phyloP scores from a whole-genome alignment of 1,140 invertebrate genomes.

The Drosophila biarmipes region DNA sequence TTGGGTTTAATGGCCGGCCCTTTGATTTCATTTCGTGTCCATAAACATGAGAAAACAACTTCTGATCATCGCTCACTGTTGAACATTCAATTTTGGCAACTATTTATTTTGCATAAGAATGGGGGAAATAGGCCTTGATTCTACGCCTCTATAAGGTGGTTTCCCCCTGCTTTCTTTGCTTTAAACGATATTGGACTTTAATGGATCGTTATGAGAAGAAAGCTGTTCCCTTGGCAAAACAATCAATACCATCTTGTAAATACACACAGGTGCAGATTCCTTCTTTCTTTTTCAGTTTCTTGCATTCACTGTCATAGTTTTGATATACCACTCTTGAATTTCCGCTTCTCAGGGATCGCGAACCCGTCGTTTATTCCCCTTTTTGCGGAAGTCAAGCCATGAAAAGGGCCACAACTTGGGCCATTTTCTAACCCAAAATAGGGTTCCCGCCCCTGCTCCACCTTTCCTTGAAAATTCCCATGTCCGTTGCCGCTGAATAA shows the following conservation, averaged over 20 bases:
- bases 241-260: neutral
- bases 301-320: neutral
- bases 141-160: neutral
- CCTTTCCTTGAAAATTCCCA: conserved; percentile 17
- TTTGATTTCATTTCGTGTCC: neutral
- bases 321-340: conserved; percentile 2
- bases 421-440: conserved; percentile 37
- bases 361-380: neutral
- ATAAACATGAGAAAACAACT: conserved; percentile 8
- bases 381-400: conserved; percentile 25
- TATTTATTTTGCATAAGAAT: conserved; percentile 27
- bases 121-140: neutral
- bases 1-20: neutral
- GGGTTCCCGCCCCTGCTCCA: conserved; percentile 17
- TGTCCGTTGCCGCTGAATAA: conserved; percentile 12
- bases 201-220: neutral
- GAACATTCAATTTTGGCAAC: neutral
- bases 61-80: conserved; percentile 2
- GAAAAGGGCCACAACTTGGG: conserved; percentile 24
- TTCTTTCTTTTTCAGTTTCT: too few species aligned
- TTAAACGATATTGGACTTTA: neutral
- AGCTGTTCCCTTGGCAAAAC: neutral
- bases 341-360: conserved; percentile 31
- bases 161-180: neutral
- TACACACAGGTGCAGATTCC: neutral